Percentiles rank a stretch among this genome's conserved stretches.
phyloP scores from a whole-genome alignment of 2,113 vertebrate genomes.

The Okapia johnstoni region DNA sequence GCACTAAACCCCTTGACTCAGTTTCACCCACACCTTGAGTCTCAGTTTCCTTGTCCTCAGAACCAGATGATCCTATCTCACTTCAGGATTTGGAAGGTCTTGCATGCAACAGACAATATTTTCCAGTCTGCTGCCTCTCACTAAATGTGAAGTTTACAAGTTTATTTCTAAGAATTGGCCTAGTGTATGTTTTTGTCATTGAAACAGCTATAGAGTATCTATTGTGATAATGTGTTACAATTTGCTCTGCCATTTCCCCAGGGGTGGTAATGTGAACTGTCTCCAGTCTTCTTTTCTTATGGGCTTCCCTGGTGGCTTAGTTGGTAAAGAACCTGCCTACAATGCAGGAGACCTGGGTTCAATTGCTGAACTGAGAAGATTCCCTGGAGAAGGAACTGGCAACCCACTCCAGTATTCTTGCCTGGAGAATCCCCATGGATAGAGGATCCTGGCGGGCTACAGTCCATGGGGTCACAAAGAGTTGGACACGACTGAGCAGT shows the following conservation, averaged over 20 bases:
- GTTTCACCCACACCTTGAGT: background rate
- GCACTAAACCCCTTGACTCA: background rate
- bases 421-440: background rate
- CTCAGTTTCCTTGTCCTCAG: background rate
- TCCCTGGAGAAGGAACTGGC: background rate
- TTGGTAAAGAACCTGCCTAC: background rate
- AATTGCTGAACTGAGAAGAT: background rate
- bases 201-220: background rate
- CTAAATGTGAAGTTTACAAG: background rate
- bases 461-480: background rate
- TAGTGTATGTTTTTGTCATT: background rate
- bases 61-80: background rate
- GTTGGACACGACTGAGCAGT: background rate
- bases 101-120: background rate
- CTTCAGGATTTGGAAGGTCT: background rate
- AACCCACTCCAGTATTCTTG: background rate
- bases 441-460: background rate
- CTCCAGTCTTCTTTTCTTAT: background rate
- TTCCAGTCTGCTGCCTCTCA: background rate
- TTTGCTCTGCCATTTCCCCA: background rate
- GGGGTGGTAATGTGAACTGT: background rate
- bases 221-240: background rate
- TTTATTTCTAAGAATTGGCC: background rate
- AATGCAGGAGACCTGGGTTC: background rate
- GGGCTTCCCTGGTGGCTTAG: background rate